Conservation (phyloP, 2,797 vertebrate species). For the Gobionotothen gibberifrons region DNA sequence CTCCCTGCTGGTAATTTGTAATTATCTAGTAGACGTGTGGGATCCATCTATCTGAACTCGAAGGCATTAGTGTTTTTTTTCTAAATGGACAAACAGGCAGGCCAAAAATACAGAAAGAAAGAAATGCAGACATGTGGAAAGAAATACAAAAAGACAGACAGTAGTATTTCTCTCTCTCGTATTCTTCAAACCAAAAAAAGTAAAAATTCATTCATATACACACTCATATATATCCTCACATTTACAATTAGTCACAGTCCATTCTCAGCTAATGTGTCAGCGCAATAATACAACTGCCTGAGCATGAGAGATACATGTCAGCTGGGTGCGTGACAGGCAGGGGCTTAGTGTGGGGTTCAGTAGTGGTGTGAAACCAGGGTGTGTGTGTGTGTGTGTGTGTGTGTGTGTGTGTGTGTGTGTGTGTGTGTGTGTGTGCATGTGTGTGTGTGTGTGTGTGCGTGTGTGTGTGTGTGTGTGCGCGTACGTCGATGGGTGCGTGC, state of each 20-base stretch:
- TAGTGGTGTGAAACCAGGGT: conserved; percentile 65
- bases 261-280: conserved; percentile 73
- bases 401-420: no score
- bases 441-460: conserved; percentile 12
- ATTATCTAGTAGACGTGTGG: not conserved
- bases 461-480: conserved; percentile 27
- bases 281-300: conserved; percentile 73
- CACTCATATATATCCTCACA: not conserved
- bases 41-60: not conserved
- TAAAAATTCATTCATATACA: conserved; percentile 1
- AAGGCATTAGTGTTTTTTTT: not conserved
- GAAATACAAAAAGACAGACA: not conserved
- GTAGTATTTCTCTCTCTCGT: not conserved
- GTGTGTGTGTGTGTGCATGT: conserved; percentile 33
- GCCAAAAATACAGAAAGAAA: not conserved
- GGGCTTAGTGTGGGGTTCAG: conserved; percentile 65
- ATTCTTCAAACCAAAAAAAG: not conserved
- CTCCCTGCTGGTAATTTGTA: not conserved
- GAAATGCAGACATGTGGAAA: not conserved
- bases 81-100: not conserved
- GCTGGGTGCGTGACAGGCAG: conserved; percentile 66
- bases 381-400: not conserved
- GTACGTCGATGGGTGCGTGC: conserved; percentile 7
- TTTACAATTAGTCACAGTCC: conserved; percentile 50
- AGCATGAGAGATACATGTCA: conserved; percentile 73